Evolutionary conservation across 30 jellyfish, hydroid and myxozoan species (phyloP).

Genomic region (Aurelia aurita complex sp. Pacific): DNA sequence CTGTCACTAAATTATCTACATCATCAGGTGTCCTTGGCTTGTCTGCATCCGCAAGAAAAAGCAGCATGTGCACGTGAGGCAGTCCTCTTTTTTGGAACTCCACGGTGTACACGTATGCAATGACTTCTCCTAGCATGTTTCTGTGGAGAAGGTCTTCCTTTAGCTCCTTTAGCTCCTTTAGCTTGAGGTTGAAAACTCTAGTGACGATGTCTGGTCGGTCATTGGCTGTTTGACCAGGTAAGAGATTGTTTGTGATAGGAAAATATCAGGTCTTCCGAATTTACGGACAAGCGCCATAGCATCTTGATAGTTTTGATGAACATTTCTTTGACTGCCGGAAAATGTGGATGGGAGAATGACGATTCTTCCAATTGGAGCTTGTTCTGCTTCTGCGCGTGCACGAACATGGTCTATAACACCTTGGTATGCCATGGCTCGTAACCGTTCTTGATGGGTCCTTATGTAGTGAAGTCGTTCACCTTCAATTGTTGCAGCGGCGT

Average conservation of each 20-base stretch:
- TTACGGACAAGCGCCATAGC: slow-evolving; percentile 56
- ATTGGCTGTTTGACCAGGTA: slow-evolving; percentile 47
- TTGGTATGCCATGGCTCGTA: slow-evolving; percentile 52
- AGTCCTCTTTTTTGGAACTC: slow-evolving; percentile 75
- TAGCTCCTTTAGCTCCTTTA: slow-evolving; percentile 52
- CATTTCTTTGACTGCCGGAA: slow-evolving; percentile 52
- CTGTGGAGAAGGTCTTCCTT: slow-evolving; percentile 14
- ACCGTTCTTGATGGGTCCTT: slow-evolving; percentile 57
- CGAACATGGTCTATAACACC: slow-evolving; percentile 62
- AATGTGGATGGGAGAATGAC: slow-evolving; percentile 66
- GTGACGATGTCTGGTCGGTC: slow-evolving; percentile 60
- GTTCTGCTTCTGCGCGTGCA: slow-evolving; percentile 23
- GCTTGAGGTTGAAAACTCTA: slow-evolving; percentile 48
- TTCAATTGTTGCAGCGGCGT: slow-evolving; percentile 40
- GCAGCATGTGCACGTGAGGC: slow-evolving; percentile 78
- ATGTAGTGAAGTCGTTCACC: slow-evolving; percentile 50
- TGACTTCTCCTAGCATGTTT: slow-evolving; percentile 40
- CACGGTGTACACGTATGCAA: slow-evolving; percentile 50
- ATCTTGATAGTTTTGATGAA: slow-evolving; percentile 62
- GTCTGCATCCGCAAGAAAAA: slow-evolving; percentile 65
- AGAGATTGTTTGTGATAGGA: slow-evolving; percentile 42
- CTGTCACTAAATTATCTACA: slow-evolving; percentile 70
- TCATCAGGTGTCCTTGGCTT: slow-evolving; percentile 69
- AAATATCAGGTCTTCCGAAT: slow-evolving; percentile 61
- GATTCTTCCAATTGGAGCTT: slow-evolving; percentile 42